Evolutionary conservation across 2,113 vertebrate species (phyloP).

Genomic region (Geococcyx californianus): DNA sequence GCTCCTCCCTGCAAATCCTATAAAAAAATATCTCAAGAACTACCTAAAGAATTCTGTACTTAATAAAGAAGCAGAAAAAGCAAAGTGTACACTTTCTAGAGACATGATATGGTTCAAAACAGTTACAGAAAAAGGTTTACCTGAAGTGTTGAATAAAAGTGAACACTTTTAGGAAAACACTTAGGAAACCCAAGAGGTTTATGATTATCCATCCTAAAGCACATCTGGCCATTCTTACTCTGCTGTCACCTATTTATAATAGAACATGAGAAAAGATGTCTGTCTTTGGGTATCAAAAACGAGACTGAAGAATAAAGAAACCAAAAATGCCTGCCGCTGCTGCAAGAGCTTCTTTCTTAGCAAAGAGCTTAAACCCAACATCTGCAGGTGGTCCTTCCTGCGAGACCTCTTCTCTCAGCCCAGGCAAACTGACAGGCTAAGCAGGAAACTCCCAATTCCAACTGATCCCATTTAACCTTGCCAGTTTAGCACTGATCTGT

Average conservation of each 20-base stretch:
- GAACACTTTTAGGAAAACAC: not conserved
- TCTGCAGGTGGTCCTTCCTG: not conserved
- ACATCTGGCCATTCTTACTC: not conserved
- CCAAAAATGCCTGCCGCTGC: not conserved
- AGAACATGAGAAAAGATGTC: not conserved
- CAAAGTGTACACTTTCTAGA: not conserved
- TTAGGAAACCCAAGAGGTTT: not conserved
- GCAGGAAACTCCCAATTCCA: conserved; percentile 29
- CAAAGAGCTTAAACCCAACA: not conserved
- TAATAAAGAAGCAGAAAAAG: not conserved
- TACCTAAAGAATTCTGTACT: not conserved
- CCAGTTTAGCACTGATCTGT: conserved; percentile 33
- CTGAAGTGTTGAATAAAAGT: not conserved
- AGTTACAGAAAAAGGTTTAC: not conserved
- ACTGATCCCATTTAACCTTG: conserved; percentile 37
- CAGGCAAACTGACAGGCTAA: not conserved
- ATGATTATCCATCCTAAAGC: not conserved
- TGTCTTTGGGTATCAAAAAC: not conserved
- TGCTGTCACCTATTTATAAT: not conserved
- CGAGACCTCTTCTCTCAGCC: not conserved
- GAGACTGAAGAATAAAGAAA: not conserved
- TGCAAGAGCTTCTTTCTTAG: not conserved
- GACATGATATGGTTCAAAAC: rapidly evolving
- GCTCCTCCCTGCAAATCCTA: not conserved
- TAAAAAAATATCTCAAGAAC: not conserved